These are phyloP conservation scores for Phocoena sinus DNA, from an alignment of 2,113 vertebrate genomes.

Conservation along the genomic window DNA sequence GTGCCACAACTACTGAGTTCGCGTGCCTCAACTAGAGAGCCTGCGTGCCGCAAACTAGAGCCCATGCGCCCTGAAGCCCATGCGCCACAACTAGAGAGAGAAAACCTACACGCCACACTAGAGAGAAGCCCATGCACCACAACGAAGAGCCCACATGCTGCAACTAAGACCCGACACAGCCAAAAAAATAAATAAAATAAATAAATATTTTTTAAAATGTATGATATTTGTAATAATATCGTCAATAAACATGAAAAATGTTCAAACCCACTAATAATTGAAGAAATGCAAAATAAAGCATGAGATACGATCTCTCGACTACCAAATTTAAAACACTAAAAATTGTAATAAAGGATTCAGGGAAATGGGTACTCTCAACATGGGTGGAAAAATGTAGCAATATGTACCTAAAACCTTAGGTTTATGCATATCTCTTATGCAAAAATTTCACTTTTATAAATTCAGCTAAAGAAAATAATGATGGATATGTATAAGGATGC, in stretches of 20 bases:
- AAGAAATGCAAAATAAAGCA: slow-evolving; percentile 22
- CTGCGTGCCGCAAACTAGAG: too few species aligned
- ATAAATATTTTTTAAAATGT: too few species aligned
- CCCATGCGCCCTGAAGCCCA: too few species aligned
- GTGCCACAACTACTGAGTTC: too few species aligned
- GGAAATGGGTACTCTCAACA: not conserved
- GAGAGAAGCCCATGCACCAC: too few species aligned
- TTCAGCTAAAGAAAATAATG: not conserved
- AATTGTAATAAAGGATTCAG: not conserved
- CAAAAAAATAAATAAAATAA: too few species aligned
- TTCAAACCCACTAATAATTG: not conserved
- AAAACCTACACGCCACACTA: too few species aligned
- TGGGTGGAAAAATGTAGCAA: not conserved
- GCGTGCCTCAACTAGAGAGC: too few species aligned
- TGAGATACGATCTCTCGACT: not conserved
- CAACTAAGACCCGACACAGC: too few species aligned
- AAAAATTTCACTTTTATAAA: slow-evolving; percentile 17
- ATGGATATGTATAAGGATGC: not conserved
- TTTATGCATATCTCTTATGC: not conserved
- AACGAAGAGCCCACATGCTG: too few species aligned
- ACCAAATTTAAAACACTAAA: not conserved
- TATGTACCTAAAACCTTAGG: not conserved
- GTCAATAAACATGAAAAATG: not conserved
- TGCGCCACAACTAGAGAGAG: too few species aligned
- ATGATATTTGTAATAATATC: too few species aligned